Conservation (phyloP, 1,140 invertebrate species). For the Nephila pilipes region DNA sequence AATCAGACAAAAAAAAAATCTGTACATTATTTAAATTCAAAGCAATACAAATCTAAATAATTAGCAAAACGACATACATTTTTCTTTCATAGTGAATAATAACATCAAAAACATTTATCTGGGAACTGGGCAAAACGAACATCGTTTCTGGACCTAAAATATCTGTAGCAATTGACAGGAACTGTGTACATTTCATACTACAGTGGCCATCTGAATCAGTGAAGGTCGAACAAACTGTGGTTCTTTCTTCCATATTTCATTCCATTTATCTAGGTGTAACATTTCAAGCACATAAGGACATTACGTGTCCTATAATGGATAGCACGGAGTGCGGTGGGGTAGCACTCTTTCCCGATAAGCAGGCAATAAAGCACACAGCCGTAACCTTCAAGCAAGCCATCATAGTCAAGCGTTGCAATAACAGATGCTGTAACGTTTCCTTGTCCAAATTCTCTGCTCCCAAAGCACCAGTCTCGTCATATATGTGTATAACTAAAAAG, state of each 20-base stretch:
- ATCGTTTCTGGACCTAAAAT: no score
- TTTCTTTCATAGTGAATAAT: no score
- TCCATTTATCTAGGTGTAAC: slow-evolving; percentile 61
- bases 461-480: background rate
- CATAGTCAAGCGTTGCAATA: slow-evolving; percentile 59
- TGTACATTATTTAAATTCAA: no score
- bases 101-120: no score
- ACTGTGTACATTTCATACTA: background rate
- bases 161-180: background rate
- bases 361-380: slow-evolving; percentile 69
- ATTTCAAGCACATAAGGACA: slow-evolving; percentile 71
- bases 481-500: slow-evolving; percentile 64
- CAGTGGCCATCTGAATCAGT: background rate
- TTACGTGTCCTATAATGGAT: slow-evolving; percentile 73
- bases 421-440: slow-evolving; percentile 71
- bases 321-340: background rate
- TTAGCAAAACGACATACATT: no score
- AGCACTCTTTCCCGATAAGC: slow-evolving; percentile 66
- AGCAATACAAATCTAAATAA: no score
- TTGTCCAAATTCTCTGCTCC: slow-evolving; percentile 56
- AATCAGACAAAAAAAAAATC: no score
- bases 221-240: background rate
- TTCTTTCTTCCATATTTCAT: slow-evolving; percentile 40
- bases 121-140: no score
- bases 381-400: slow-evolving; percentile 70